Base-by-base conservation (phyloP, 2,888 invertebrate species). In the Drosophila antonietae region DNA sequence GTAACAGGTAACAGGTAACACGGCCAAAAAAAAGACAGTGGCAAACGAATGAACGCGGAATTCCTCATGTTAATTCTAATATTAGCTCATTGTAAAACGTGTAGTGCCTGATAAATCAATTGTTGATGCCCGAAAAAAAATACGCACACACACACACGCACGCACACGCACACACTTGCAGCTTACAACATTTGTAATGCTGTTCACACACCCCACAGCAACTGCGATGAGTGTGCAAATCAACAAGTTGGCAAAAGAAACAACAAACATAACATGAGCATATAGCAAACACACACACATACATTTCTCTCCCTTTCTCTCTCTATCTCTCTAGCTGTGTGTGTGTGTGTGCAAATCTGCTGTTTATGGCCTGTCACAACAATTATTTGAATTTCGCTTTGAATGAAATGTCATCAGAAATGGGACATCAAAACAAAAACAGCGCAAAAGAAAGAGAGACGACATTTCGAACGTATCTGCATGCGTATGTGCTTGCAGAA, bases 161-260 rank as follows among this genome's bases (percentile, higher is more conserved):
- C 49, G 12, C n/a, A 6, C 31, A 18, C 18, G 12, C 49, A 1
- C 31, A 18, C 33, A 33, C 33, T 1, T 12, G n/a, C 23, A 37
- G 15, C n/a, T 63, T 58, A 58, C 63, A 58, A 23, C 20, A 59
- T 33, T 51, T 63, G 51, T 75, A 68, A 66, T 53, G 63, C 68
- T 56, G 68, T 64, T 79, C 71, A 72, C 57, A 56, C 68, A n/a
- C 41, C 43, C 41, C 43, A 20, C 43, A 18, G 43, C 18, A 67
- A 68, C 65, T 76, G 55, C 80, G 55, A 65, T 80, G 69, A 80
- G 72, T 81, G 70, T 68, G 76, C 69, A 65, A 82, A 82, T 80
- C 81, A 79, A 85, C 85, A 82, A 80, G 81, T 84, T 76, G 82
- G 67, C 68, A 72, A 9, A 37, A 2, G 20, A 35, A 8, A 52